phyloP scores from a whole-genome alignment of 2,113 vertebrate genomes.

The Columba janthina region DNA sequence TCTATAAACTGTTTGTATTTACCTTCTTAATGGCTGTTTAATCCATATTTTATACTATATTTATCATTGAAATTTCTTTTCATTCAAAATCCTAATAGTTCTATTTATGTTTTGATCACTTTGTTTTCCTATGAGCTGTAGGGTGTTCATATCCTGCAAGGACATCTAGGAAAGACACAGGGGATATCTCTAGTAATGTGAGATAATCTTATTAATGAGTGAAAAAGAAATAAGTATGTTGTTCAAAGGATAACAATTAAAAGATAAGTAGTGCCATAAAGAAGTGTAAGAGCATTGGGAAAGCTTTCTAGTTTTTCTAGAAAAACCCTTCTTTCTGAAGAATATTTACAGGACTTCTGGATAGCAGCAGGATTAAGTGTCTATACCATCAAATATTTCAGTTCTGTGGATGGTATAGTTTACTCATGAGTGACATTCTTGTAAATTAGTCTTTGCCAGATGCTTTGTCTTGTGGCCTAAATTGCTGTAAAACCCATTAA shows the following conservation, averaged over 20 bases:
- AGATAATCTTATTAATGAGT: constrained; percentile 1
- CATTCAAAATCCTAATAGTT: not conserved
- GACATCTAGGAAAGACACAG: not conserved
- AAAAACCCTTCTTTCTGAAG: not conserved
- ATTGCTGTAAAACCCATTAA: constrained; percentile 72
- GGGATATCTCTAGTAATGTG: not conserved
- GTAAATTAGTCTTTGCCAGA: constrained; percentile 64
- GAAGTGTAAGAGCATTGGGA: not conserved
- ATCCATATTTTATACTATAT: not conserved
- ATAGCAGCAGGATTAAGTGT: not conserved
- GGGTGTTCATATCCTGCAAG: not conserved
- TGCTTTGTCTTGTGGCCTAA: constrained; percentile 71
- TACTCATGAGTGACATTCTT: constrained; percentile 8
- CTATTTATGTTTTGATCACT: not conserved
- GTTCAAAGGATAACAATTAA: not conserved
- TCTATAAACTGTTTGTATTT: not conserved
- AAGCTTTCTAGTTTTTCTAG: not conserved
- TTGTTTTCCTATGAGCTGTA: not conserved
- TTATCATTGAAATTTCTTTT: not conserved
- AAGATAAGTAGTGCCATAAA: not conserved
- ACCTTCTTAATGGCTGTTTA: not conserved
- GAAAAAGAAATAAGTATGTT: not conserved
- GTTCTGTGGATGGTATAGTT: not conserved
- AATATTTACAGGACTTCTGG: not conserved
- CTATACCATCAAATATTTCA: constrained; percentile 15